Evolutionary conservation across 1,140 invertebrate genomes (phyloP), one percentile per base, ranked within the genome.

Genomic region (Diorhabda elongata): DNA sequence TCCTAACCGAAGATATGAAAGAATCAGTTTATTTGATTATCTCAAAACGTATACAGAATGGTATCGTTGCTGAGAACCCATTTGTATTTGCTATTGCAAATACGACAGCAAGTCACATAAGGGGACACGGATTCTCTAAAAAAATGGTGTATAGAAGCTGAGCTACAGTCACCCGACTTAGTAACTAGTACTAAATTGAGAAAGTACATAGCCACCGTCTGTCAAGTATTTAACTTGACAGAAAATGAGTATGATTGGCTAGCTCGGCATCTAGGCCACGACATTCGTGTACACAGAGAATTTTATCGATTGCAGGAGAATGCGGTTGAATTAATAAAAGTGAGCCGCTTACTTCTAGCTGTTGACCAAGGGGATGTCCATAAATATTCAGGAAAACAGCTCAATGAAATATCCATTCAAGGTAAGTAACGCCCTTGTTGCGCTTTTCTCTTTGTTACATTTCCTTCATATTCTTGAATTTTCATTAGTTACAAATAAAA

Each of bases 291-390:
- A 42, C 65, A 66, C 44, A 7, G 57, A 42, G 65, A 68, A 68
- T 68, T 68, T 68, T 68, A 68, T 5, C 5, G 66, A 5, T 44
- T 68, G 7, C 66, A 68, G 42, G 66, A 68, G 43, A 68, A 63
- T 42, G 44, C 66, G 45, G 47, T 68, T 11, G 66, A 68, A 42
- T 45, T 68, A 4, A 63, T 60, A 44, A 68, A 68, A 63, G 66
- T 68, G 3, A 56, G 66, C 45, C 26, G 60, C 11, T 60, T 66
- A 11, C 65, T 59, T 42, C 42, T 59, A 8, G 65, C 65, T 9
- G 65, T 66, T 0, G 65, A 68, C 26, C 43, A 68, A 68, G 60
- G 47, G 5, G 47, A 52, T 1, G 47, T 9, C 9, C 9, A 52
- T 9, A 52, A 52, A 52, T 52, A 6, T 52, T 5, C 47, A 52